phyloP scores from a whole-genome alignment of 2,888 invertebrate species.

The Coelogynopora nodosa region DNA sequence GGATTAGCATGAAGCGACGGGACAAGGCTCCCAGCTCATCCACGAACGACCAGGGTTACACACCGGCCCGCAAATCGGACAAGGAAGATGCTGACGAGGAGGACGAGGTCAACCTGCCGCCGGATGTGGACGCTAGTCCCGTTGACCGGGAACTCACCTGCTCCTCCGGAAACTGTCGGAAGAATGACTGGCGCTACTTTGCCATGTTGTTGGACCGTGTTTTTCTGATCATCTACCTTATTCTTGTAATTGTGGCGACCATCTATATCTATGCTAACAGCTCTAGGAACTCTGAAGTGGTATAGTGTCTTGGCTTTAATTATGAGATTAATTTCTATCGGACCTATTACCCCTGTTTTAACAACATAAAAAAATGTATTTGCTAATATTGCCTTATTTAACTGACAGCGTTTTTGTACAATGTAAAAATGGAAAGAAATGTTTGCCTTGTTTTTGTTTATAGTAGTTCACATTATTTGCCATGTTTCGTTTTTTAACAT shows the following conservation, averaged over 20 bases:
- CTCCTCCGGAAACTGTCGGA: not conserved
- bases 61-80: not conserved
- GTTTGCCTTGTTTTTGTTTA: no score
- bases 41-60: not conserved
- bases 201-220: conserved; percentile 40
- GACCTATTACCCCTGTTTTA: not conserved
- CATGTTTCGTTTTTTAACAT: no score
- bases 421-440: no score
- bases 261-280: not conserved
- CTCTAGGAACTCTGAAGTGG: not conserved
- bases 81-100: not conserved
- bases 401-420: no score
- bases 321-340: not conserved
- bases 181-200: conserved; percentile 37
- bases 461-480: no score
- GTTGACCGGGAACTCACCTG: no score
- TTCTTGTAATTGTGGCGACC: not conserved
- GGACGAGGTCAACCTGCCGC: not conserved
- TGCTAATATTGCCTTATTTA: not conserved
- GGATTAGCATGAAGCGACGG: not conserved
- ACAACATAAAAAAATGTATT: not conserved
- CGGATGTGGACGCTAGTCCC: not conserved
- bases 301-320: no score
- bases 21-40: not conserved
- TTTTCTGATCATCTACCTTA: conserved; percentile 20